Base-by-base conservation (phyloP, 2,113 vertebrate species). In the Montifringilla adamsi region DNA sequence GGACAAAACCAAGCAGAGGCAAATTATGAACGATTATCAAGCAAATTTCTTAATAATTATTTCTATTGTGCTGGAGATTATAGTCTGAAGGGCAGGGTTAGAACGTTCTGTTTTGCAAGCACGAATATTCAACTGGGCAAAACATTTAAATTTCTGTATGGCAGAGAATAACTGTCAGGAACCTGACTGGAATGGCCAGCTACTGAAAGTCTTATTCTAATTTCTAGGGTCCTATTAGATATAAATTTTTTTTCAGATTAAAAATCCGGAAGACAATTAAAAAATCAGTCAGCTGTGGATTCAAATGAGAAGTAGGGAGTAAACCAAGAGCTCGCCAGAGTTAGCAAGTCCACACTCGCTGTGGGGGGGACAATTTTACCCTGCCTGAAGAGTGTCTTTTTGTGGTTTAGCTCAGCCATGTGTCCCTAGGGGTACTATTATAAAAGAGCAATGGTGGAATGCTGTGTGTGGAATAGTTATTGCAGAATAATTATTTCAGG, bases 281-380 rank as follows among this genome's bases (percentile, higher is more conserved):
- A 87, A 90, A n/a, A 33, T 67, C 62, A 79, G 62, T 87, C 87
- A 97, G 81, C 62, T 95, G 75, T 75, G 74, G 37, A 84, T 89
- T 77, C 91, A 56, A 84, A 89, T 53, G 86, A 76, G 94, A 95
- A 94, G 66, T 55, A 94, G 86, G 89, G 95, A 96, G 86, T 37
- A 66, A 95, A 87, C 68, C 64, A 67, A 95, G 89, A 95, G 86
- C 83, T 93, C 14, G 44, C 94, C 96, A 97, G 94, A 93, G 89
- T 96, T 97, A 95, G 95, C 95, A 97, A 95, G 94, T 96, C 96
- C 89, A 81, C 96, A 95, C 96, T 97, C 74, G 37, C 96, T 94
- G 87, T 79, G 91, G 95, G 89, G 96, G 95, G 89, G 87, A 94
- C 81, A 91, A 58, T 96, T 95, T 96, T 96, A 83, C 74, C 92